Percentiles rank a stretch among this genome's conserved stretches.
Evolutionary conservation across 2,797 vertebrate species (phyloP).

Genomic region (Onychomys torridus): DNA sequence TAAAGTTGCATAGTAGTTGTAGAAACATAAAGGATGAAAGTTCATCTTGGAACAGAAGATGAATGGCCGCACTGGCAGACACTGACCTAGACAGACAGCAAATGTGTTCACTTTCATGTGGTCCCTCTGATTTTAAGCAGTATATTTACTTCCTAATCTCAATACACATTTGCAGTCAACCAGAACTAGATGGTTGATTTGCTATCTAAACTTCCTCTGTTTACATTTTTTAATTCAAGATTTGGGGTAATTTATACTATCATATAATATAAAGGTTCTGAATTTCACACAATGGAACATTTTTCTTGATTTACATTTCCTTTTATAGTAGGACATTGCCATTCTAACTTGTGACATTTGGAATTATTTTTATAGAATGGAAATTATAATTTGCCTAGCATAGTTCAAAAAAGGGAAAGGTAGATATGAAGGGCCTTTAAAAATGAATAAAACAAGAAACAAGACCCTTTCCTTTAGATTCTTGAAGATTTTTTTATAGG

Average conservation of each 20-base stretch:
- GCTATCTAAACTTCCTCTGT: neutral
- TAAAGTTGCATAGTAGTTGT: neutral
- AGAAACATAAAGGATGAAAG: neutral
- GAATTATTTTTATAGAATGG: neutral
- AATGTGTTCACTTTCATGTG: neutral
- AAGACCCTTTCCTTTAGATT: slow-evolving; percentile 32
- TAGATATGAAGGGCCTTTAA: neutral
- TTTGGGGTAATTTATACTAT: neutral
- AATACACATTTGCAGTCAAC: neutral
- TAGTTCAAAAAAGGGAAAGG: slow-evolving; percentile 34
- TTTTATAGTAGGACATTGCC: slow-evolving; percentile 50
- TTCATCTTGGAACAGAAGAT: slow-evolving; percentile 1
- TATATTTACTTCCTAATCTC: neutral
- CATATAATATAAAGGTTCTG: slow-evolving; percentile 20
- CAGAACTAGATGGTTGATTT: slow-evolving; percentile 14
- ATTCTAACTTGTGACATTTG: slow-evolving; percentile 46
- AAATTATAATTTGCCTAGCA: slow-evolving; percentile 40
- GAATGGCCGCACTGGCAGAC: neutral
- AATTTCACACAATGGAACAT: neutral
- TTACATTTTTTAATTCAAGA: neutral
- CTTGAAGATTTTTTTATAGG: slow-evolving; percentile 36
- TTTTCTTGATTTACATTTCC: slow-evolving; percentile 49
- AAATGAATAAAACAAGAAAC: slow-evolving; percentile 17
- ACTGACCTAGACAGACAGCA: neutral
- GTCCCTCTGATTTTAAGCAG: neutral